Base-by-base conservation (phyloP, 2,888 invertebrate species). In the Mylabris sibirica region DNA sequence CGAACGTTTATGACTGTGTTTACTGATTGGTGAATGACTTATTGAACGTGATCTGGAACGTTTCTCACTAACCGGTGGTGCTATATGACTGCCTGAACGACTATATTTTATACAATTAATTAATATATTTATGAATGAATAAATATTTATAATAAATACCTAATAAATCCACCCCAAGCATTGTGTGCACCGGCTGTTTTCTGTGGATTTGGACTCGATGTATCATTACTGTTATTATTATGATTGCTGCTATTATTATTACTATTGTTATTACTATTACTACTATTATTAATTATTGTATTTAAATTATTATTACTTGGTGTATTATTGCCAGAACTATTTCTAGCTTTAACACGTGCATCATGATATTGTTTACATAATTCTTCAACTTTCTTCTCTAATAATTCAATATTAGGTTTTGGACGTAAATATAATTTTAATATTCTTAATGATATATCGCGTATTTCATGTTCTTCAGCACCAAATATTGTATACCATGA, bases 401-500 rank as follows among this genome's bases (percentile, higher is more conserved):
- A 83, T 59, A 89, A 87, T 72, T 94, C 94, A 3, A 90, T 88
- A 80, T 92, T 90, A 8, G 91, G 89, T 89, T 96, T 96, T 3
- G 91, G 86, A 65, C 97, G 88, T 68, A 90, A 91, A 82, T 98
- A 99, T 0, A 98, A 87, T 74, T 92, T 90, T 69, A 98, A 87
- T 72, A 98, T 95, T 59, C 92, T 89, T 60, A 90, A 85, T 78
- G 94, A 94, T 64, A 98, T 94, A 77, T 95, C 94, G 65, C 92
- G 88, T 2, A 99, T 93, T 74, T 95, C 91, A 35, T 89, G 89
- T 85, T 97, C 96, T 0, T 89, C 87, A 0, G 95, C 96, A 80
- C 92, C 92, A 82, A 98, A 98, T 3, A 98, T 86, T 0, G 90
- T 87, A 83, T 91, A 98, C 98, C 98, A 99, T 0, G 94, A 89